Percentiles rank a stretch among this genome's conserved stretches.
These are phyloP conservation scores for Siniperca chuatsi DNA, from an alignment of 2,113 vertebrate species.

Conservation along the genomic window DNA sequence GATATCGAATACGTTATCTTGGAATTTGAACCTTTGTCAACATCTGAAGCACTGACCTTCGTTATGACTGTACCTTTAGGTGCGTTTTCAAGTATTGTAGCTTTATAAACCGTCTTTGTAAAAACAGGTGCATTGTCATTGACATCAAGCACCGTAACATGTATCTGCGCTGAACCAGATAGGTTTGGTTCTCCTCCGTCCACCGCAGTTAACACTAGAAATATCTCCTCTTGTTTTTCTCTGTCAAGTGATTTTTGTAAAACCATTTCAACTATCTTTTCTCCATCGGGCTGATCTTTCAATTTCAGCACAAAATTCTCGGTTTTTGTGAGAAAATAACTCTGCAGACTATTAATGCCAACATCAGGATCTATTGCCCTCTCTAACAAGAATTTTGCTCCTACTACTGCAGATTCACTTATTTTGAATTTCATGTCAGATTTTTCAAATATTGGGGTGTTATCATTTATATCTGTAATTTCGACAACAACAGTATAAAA, in stretches of 20 bases:
- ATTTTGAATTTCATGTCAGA: constrained; percentile 77
- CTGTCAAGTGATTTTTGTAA: constrained; percentile 67
- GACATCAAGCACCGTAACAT: neutral
- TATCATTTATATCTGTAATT: constrained; percentile 81
- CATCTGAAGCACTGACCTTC: constrained; percentile 74
- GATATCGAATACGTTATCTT: constrained; percentile 74
- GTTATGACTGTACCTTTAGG: constrained; percentile 61
- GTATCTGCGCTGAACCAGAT: constrained; percentile 3
- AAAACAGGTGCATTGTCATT: constrained; percentile 80
- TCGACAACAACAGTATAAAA: constrained; percentile 75
- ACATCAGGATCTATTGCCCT: constrained; percentile 82
- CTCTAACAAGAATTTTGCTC: constrained; percentile 73
- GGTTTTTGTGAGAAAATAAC: constrained; percentile 67
- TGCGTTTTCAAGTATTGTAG: constrained; percentile 72
- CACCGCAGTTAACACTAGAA: constrained; percentile 62
- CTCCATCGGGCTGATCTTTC: constrained; percentile 42
- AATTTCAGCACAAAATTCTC: constrained; percentile 74
- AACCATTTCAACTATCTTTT: constrained; percentile 65
- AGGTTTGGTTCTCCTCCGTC: constrained; percentile 53
- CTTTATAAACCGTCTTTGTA: constrained; percentile 64
- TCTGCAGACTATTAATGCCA: constrained; percentile 79
- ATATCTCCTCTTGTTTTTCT: constrained; percentile 50
- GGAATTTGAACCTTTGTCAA: constrained; percentile 70
- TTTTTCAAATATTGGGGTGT: constrained; percentile 75
- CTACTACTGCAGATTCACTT: constrained; percentile 48